These are phyloP conservation scores for Sturnira hondurensis DNA, from an alignment of 2,113 vertebrate species.

Conservation along the genomic window DNA sequence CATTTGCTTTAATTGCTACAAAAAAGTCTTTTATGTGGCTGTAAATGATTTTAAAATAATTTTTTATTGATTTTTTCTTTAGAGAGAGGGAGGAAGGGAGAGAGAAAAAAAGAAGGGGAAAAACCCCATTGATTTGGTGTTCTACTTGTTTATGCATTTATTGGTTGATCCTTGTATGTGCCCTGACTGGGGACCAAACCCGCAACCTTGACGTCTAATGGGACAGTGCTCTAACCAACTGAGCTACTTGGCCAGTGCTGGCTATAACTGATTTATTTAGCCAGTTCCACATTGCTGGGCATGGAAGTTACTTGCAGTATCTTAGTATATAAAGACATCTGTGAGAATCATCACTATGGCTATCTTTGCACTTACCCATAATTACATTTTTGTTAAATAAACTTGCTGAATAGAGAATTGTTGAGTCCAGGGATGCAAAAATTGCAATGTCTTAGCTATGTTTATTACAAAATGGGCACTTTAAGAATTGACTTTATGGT, in stretches of 20 bases:
- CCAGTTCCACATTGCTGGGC: neutral
- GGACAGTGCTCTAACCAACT: neutral
- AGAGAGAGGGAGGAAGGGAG: neutral
- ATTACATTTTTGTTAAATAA: neutral
- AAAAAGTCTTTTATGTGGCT: neutral
- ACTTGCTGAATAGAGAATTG: constrained; percentile 8
- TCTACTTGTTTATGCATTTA: neutral
- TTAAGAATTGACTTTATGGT: neutral
- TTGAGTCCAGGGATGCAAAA: neutral
- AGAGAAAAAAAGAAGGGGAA: neutral
- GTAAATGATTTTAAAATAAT: neutral
- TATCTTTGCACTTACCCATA: neutral
- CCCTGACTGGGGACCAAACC: neutral
- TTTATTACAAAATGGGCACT: neutral
- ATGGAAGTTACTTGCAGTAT: neutral
- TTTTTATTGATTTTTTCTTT: neutral
- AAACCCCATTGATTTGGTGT: neutral
- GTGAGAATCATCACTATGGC: neutral
- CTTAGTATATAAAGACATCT: neutral
- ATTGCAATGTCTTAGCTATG: neutral
- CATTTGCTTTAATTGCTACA: neutral
- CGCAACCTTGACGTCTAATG: neutral
- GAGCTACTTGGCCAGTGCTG: neutral
- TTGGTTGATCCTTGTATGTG: neutral
- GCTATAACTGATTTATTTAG: neutral